Base-by-base conservation (phyloP, 2,888 invertebrate species). In the Erpobdella octoculata region DNA sequence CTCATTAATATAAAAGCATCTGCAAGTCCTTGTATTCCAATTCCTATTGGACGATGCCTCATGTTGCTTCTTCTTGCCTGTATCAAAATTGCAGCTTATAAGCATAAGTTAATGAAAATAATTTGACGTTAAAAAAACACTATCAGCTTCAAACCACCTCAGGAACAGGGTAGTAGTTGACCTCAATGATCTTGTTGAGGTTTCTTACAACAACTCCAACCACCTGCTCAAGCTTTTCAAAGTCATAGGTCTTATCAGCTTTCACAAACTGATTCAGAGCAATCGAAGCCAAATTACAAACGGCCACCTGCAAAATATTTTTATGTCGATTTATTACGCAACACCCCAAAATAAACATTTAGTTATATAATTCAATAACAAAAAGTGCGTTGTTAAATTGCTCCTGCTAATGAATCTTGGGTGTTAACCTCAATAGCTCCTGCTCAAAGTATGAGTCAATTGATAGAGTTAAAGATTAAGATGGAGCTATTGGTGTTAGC, bases 1-100 rank as follows among this genome's bases (percentile, higher is more conserved):
- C 95, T 87, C 91, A 97, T 90, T 64, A 95, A 84, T 74, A 97
- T 90, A 83, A 97, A 94, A 15, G 96, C 89, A 85, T 99, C 98
- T 0, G 98, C 98, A 74, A 98, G 85, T 3, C 97, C 98, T 85
- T 98, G 98, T 62, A 98, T 89, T 8, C 98, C 98, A 80, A 98
- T 93, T 48, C 89, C 89, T 76, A 88, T 87, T 0, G 87, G 87
- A 28, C 88, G 83, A 79, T 88, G 87, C 35, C 91, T 87, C 84
- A 89, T 88, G 84, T 98, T 98, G 0, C 96, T 97, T 36, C 84
- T 77, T 73, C 82, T 79, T 1, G 88, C 87, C 85, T 86, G 77
- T 12, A 79, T n/a, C 18, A 21, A 31, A 62, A 33, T 28, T 15
- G n/a, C 46, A 15, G 12, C 46, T 41, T 41, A 15, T 2, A 33